Base-by-base conservation (phyloP, 2,888 invertebrate species). In the Agrochola macilenta region DNA sequence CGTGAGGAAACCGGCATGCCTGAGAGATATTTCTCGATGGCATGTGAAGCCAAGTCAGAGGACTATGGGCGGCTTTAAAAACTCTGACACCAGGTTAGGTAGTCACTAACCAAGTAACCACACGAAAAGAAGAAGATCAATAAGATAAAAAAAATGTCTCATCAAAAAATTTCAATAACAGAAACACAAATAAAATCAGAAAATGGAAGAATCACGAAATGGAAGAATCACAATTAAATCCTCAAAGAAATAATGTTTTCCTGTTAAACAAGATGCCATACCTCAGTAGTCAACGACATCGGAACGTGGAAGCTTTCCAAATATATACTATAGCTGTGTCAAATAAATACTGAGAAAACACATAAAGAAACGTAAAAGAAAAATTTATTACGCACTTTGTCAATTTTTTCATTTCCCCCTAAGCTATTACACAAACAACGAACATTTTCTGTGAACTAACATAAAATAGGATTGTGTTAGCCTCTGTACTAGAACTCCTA, bases 161-260 rank as follows among this genome's bases (percentile, higher is more conserved):
- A 12, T 30, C 30, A n/a, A 58, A 43, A 66, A 54, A 54, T 26
- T 20, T 26, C 9, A 68, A 68, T 68, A 35, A 58, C 12, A 35
- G 26, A n/a, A 70, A 68, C 7, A 63, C 17, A 85, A 81, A 68
- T 69, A 1, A 68, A 81, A 54, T 26, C 30, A 60, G 12, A n/a
- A 69, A 60, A 52, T 43, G 17, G 23, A 30, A 30, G 5, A 30
- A 30, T 30, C 57, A 30, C 12, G 30, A n/a, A 46, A 61, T 65
- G 35, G 1, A 84, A 84, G 43, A 69, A 82, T 64, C 26, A 61
- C 23, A 82, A 85, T 72, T 69, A 69, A 76, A 76, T 81, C 58
- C 63, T 43, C 26, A 57, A 68, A 69, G 20, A 65, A 76, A 43
- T 52, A 68, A 12, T 46, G 5, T 58, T 69, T 85, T 76, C 57